Evolutionary conservation across 2,888 invertebrate species (phyloP).

Genomic region (Phortica okadai): DNA sequence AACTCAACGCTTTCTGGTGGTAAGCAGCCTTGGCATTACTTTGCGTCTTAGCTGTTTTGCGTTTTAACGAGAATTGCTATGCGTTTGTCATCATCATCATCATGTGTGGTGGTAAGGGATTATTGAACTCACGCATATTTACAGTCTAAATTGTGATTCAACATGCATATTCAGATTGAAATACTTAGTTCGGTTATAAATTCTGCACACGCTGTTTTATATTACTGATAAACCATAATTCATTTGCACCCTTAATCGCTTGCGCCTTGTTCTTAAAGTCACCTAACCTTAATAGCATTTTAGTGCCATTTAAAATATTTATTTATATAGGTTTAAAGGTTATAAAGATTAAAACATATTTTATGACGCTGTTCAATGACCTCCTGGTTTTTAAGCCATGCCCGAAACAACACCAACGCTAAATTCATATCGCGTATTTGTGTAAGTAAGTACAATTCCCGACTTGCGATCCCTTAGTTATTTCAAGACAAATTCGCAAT

Average conservation of each 20-base stretch:
- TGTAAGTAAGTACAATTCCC: background rate
- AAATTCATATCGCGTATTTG: background rate
- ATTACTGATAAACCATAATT: background rate
- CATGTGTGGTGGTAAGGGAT: too few relatives aligned
- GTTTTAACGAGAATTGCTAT: too few relatives aligned
- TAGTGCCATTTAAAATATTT: too few relatives aligned
- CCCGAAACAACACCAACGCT: background rate
- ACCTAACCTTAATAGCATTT: too few relatives aligned
- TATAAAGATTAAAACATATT: too few relatives aligned
- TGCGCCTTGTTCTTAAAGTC: too few relatives aligned
- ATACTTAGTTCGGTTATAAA: background rate
- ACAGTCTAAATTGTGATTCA: too few relatives aligned
- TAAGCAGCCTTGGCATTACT: background rate
- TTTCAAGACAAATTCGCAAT: conserved; percentile 15
- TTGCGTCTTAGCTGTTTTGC: background rate
- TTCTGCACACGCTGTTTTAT: too few relatives aligned
- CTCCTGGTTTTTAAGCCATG: too few relatives aligned
- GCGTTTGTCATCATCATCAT: background rate
- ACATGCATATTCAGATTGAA: background rate
- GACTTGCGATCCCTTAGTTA: background rate
- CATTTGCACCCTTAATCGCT: background rate
- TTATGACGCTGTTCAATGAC: too few relatives aligned
- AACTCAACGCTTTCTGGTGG: background rate
- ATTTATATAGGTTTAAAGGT: too few relatives aligned
- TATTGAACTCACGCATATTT: too few relatives aligned